phyloP scores from a whole-genome alignment of 1,140 invertebrate species.

The Tetraneura akinire region DNA sequence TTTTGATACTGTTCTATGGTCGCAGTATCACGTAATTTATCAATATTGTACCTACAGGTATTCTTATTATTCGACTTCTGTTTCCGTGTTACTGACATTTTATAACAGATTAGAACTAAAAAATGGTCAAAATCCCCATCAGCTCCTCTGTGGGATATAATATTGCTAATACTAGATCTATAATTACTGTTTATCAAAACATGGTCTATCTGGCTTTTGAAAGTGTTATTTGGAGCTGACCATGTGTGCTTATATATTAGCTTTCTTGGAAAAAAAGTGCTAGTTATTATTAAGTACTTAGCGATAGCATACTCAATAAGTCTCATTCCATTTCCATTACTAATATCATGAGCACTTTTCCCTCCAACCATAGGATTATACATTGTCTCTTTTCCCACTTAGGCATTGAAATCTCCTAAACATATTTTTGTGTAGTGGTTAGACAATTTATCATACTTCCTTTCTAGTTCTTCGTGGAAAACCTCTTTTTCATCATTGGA shows the following conservation, averaged over 20 bases:
- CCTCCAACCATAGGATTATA: neutral
- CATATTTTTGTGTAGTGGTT: too few relatives aligned
- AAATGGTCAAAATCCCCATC: conserved; percentile 52
- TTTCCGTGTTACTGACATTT: too few relatives aligned
- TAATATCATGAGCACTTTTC: neutral
- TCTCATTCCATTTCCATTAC: neutral
- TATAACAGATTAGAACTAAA: conserved; percentile 40
- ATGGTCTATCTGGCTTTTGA: conserved; percentile 53
- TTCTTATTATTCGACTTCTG: too few relatives aligned
- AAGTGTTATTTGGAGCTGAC: conserved; percentile 52
- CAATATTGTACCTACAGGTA: too few relatives aligned
- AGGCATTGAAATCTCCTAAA: too few relatives aligned
- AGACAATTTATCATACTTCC: too few relatives aligned
- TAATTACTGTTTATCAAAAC: conserved; percentile 50
- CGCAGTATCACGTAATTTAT: too few relatives aligned
- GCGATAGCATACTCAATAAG: neutral
- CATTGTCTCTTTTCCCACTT: neutral
- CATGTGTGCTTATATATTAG: conserved; percentile 55
- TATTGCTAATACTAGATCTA: conserved; percentile 34
- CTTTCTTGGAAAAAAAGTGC: conserved; percentile 53
- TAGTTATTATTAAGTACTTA: conserved; percentile 53
- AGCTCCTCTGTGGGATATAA: conserved; percentile 51
- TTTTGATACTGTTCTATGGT: too few relatives aligned
- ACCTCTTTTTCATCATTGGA: too few relatives aligned
- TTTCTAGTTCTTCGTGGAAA: too few relatives aligned